phyloP scores from a whole-genome alignment of 2,113 vertebrate species.

The Arenaria interpres region DNA sequence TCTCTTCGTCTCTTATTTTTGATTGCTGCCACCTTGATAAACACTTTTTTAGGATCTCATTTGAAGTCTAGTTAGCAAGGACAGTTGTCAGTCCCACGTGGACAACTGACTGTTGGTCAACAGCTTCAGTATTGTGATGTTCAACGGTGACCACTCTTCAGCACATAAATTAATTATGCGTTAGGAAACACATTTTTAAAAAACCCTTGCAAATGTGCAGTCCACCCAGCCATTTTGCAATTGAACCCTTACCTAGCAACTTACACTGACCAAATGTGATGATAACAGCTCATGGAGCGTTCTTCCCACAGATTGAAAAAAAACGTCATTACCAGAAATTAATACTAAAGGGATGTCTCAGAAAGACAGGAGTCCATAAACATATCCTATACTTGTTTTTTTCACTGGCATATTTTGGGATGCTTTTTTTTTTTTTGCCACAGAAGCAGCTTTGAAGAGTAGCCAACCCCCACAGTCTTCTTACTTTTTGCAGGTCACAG shows the following conservation, averaged over 20 bases:
- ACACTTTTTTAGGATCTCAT: neutral
- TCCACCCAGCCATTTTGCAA: neutral
- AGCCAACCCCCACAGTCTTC: neutral
- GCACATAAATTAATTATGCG: neutral
- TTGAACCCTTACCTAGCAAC: neutral
- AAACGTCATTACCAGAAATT: neutral
- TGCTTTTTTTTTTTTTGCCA: neutral
- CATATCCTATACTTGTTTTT: neutral
- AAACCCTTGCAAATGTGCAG: neutral
- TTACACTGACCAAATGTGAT: neutral
- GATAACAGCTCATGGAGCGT: neutral
- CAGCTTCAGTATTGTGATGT: neutral
- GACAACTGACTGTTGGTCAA: neutral
- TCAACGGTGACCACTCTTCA: neutral
- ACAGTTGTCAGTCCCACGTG: neutral
- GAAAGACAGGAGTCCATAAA: neutral
- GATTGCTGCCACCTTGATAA: neutral
- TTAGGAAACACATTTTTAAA: neutral
- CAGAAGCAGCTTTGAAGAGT: neutral
- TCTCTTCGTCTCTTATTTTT: neutral
- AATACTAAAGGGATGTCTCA: neutral
- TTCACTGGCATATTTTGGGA: neutral
- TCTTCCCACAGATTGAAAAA: neutral
- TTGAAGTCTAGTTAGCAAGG: neutral
- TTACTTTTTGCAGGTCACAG: neutral